Conservation (phyloP, 2,888 invertebrate genomes). For the Drosophila suboccidentalis region DNA sequence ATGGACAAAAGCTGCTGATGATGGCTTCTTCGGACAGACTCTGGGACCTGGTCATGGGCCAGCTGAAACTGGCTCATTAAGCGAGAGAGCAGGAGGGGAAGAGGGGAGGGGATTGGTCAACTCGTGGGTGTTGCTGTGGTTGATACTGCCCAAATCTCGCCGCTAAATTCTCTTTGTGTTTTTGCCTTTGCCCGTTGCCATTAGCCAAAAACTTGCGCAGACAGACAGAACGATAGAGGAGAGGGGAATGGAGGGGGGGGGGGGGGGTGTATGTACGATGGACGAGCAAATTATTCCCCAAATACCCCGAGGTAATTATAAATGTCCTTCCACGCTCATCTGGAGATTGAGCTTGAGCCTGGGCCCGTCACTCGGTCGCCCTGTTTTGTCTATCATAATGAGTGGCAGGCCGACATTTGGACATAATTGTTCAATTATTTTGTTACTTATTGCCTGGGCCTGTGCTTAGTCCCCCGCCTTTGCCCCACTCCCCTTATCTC, state of each 20-base stretch:
- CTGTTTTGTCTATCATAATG: conserved; percentile 82
- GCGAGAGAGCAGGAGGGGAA: conserved; percentile 47
- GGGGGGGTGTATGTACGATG: conserved; percentile 31
- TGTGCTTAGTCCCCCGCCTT: conserved; percentile 9
- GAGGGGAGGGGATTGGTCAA: conserved; percentile 38
- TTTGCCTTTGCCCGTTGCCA: conserved; percentile 37
- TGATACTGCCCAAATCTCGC: conserved; percentile 55
- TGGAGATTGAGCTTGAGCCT: conserved; percentile 55
- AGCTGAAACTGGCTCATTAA: conserved; percentile 79
- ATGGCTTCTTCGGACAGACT: conserved; percentile 65
- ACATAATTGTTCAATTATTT: conserved; percentile 85
- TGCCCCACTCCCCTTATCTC: background rate
- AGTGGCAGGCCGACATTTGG: conserved; percentile 83
- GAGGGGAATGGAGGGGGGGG: background rate
- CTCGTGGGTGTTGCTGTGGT: conserved; percentile 63
- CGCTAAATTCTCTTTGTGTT: conserved; percentile 35
- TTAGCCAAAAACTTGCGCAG: conserved; percentile 49
- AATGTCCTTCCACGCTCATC: conserved; percentile 77
- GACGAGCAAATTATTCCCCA: conserved; percentile 77
- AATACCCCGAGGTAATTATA: conserved; percentile 84
- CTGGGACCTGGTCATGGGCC: conserved; percentile 35
- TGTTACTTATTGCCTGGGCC: conserved; percentile 69
- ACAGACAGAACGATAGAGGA: too few species aligned
- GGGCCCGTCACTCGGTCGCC: conserved; percentile 49
- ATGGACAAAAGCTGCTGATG: conserved; percentile 81